Evolutionary conservation across 2,797 vertebrate species (phyloP).

Genomic region (Melanotaenia nigrans): DNA sequence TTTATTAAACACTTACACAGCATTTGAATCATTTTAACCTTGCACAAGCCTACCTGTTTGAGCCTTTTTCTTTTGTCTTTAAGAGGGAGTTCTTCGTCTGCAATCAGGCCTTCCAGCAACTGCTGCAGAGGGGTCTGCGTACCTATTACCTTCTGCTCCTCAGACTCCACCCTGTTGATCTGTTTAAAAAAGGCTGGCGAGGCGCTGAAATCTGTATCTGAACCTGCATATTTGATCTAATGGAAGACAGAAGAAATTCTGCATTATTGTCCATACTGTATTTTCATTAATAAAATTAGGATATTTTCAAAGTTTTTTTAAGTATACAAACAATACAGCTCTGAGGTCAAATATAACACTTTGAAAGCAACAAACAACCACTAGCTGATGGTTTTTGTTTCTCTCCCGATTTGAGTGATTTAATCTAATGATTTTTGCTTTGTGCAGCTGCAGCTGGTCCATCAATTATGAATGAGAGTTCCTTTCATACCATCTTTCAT

Average conservation of each 20-base stretch:
- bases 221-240: slow-evolving; percentile 92
- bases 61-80: slow-evolving; percentile 95
- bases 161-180: slow-evolving; percentile 87
- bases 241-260: slow-evolving; percentile 16
- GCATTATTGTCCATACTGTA: neutral
- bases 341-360: neutral
- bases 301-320: too few species aligned
- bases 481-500: neutral
- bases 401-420: too few species aligned
- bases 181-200: slow-evolving; percentile 87
- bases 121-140: slow-evolving; percentile 87
- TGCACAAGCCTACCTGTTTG: slow-evolving; percentile 85
- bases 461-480: too few species aligned
- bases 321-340: too few species aligned
- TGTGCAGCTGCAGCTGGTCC: too few species aligned
- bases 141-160: slow-evolving; percentile 84
- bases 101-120: slow-evolving; percentile 90
- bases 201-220: slow-evolving; percentile 85
- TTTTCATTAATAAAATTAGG: too few species aligned
- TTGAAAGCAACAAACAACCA: neutral
- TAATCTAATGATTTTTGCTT: too few species aligned
- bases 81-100: slow-evolving; percentile 86
- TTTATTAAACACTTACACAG: too few species aligned
- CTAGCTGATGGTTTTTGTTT: neutral
- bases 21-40: neutral